Percentiles rank a stretch among this genome's conserved stretches.
phyloP scores from a whole-genome alignment of 2,113 vertebrate genomes.

The Urocitellus parryii region DNA sequence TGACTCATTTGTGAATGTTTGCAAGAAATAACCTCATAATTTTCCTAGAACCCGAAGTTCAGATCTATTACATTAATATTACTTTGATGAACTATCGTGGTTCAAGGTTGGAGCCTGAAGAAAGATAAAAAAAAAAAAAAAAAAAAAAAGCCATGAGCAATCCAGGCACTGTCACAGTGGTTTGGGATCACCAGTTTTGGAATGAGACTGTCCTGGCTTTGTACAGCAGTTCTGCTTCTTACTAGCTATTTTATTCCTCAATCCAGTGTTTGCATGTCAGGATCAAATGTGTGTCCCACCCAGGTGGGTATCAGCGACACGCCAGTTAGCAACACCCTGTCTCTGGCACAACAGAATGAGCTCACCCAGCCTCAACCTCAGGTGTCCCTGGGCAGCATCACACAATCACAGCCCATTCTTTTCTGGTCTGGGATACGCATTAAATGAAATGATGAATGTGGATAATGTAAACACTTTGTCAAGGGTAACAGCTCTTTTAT shows the following conservation, averaged over 20 bases:
- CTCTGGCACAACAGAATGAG: not conserved
- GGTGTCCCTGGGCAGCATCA: rapidly evolving
- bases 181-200: not conserved
- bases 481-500: not conserved
- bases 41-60: not conserved
- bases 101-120: not conserved
- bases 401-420: rapidly evolving
- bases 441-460: not conserved
- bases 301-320: not conserved
- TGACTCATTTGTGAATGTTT: not conserved
- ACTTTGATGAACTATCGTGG: not conserved
- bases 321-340: not conserved
- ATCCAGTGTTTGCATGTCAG: not conserved
- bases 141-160: not conserved
- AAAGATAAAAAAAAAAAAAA: not conserved
- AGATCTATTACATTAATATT: not conserved
- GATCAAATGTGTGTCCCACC: not conserved
- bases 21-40: not conserved
- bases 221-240: not conserved
- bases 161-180: not conserved
- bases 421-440: not conserved
- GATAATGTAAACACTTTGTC: too few species aligned
- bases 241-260: not conserved
- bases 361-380: too few species aligned
- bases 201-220: not conserved